phyloP scores from a whole-genome alignment of 2,888 invertebrate species.

The Apamea sordens region DNA sequence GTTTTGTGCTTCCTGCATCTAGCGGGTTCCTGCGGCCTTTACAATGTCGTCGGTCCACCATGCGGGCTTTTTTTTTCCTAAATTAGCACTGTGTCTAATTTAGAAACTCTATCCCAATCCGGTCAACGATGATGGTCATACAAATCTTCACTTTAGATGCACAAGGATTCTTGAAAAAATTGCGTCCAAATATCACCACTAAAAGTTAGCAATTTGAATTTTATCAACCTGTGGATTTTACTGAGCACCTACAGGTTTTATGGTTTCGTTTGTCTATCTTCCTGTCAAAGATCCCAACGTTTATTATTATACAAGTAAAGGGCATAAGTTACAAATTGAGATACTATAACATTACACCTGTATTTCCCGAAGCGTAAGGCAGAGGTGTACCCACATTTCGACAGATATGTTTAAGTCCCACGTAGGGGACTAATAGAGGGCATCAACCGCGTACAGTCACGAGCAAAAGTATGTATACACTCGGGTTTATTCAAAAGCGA shows the following conservation, averaged over 20 bases:
- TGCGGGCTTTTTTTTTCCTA: no score
- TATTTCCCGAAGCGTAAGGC: neutral
- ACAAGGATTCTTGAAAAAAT: neutral
- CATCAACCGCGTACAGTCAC: no score
- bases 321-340: no score
- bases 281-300: neutral
- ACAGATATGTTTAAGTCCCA: no score
- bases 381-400: no score
- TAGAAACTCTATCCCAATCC: neutral
- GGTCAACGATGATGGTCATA: neutral
- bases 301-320: neutral
- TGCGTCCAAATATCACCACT: conserved; percentile 2
- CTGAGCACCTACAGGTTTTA: conserved; percentile 23
- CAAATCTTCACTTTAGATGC: neutral
- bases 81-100: neutral
- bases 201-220: conserved; percentile 30
- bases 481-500: no score
- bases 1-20: no score
- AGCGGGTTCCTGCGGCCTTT: no score
- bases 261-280: conserved; percentile 6
- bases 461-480: no score
- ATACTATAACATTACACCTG: neutral
- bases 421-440: no score
- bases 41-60: no score
- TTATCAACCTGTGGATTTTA: conserved; percentile 57